Percentiles rank a stretch among this genome's conserved stretches.
These are phyloP conservation scores for Leptobrachium ailaonicum DNA, from an alignment of 2,113 vertebrate species.

Conservation along the genomic window DNA sequence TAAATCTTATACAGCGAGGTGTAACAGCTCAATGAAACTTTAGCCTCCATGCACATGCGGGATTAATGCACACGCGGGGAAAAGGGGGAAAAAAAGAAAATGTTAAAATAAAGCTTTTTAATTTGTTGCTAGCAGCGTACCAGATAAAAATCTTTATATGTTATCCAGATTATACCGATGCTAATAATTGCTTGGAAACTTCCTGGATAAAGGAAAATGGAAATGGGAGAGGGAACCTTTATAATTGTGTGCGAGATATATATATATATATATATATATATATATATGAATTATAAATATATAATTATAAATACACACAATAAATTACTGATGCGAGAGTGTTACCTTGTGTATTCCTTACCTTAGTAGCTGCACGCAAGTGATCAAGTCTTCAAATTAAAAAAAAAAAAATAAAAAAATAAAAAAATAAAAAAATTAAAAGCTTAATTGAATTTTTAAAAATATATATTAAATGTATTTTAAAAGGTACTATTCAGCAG, in stretches of 20 bases:
- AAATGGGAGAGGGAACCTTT: too few species aligned
- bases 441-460: neutral
- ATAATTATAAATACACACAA: too few species aligned
- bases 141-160: constrained; percentile 1
- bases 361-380: neutral
- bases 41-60: constrained; percentile 35
- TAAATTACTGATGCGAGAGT: too few species aligned
- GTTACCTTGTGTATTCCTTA: neutral
- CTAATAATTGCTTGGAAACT: too few species aligned
- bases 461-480: neutral
- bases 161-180: neutral
- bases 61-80: constrained; percentile 12
- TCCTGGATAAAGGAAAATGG: too few species aligned
- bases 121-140: neutral
- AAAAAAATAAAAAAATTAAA: neutral
- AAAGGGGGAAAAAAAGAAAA: neutral
- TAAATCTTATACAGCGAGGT: constrained; percentile 40
- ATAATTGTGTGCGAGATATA: too few species aligned
- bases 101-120: neutral
- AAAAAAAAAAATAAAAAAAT: neutral
- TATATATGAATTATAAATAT: too few species aligned
- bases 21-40: constrained; percentile 42
- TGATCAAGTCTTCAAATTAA: neutral
- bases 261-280: too few species aligned
- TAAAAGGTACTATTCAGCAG: neutral